Evolutionary conservation across 1,140 invertebrate genomes (phyloP), one percentile per base, ranked within the genome.

Genomic region (Drosophila biarmipes): DNA sequence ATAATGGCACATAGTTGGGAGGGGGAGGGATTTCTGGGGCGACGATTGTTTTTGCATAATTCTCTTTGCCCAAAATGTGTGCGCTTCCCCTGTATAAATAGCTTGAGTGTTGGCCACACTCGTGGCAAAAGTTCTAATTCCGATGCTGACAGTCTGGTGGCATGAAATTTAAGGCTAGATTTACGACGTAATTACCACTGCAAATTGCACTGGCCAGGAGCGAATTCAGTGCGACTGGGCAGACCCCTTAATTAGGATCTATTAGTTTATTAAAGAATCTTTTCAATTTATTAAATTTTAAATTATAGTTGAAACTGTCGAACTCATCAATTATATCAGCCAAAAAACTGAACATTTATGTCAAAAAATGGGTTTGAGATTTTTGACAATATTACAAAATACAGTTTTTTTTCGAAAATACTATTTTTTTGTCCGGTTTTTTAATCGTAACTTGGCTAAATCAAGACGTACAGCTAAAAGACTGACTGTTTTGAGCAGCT

Each of bases 61-160:
- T 73, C 54, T 46, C 31, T 21, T 58, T 71, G 62, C 45, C 55
- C 37, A 37, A 49, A 51, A 61, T 85, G 34, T 73, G 21, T 73
- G 17, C 38, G 46, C 38, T 66, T 54, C 56, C 67, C 78, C 51
- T 48, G 57, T 73, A 86, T 78, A 86, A 85, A 85, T 86, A 85
- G 78, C 82, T 38, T 62, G 55, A 75, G 61, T 75, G 72, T 49
- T 38, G 73, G 37, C 63, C 68, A 64, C 34, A 71, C 37, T 40
- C 59, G 63, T 77, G 76, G 82, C 81, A 80, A 43, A 73, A 86
- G 78, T 86, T 86, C 74, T 86, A 86, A 86, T 86, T 86, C 76
- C 48, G 78, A 71, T 46, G 81, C 81, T 86, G 81, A 86, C 81
- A 85, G 73, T 75, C 84, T 63, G 80, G 61, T 84, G 66, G 64